These are phyloP conservation scores for Cisticola juncidis DNA, from an alignment of 2,113 vertebrate species.

Conservation along the genomic window DNA sequence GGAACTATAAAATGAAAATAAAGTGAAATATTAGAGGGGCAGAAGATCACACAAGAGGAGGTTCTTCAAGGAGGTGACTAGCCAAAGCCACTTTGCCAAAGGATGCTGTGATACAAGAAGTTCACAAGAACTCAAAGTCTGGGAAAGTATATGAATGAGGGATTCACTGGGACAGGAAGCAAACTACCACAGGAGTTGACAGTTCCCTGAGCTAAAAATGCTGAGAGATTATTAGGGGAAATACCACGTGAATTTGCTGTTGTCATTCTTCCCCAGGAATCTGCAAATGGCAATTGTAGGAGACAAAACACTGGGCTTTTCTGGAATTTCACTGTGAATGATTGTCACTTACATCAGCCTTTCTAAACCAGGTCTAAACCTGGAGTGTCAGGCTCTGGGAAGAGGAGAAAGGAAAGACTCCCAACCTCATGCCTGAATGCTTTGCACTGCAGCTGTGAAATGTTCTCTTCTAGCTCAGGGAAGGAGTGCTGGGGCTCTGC, in stretches of 20 bases:
- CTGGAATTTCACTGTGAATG: background rate
- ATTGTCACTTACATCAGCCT: background rate
- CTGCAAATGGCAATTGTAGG: background rate
- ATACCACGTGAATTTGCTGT: background rate
- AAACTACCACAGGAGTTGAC: background rate
- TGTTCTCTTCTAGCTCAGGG: background rate
- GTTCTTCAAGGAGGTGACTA: background rate
- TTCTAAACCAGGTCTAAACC: background rate
- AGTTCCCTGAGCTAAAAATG: background rate
- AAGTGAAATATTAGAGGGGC: background rate
- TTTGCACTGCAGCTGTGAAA: background rate
- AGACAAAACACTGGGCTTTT: background rate
- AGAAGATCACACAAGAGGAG: background rate
- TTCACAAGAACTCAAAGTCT: background rate
- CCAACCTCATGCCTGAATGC: background rate
- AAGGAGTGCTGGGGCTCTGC: background rate
- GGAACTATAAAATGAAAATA: background rate
- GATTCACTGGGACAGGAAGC: background rate
- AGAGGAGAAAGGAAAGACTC: background rate
- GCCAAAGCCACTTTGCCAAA: background rate
- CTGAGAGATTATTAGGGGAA: background rate
- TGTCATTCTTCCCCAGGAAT: background rate
- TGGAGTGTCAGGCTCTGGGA: background rate
- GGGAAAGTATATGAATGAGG: background rate
- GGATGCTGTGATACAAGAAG: background rate